Evolutionary conservation across 2,888 invertebrate species (phyloP).

Genomic region (Zaprionus bogoriensis): DNA sequence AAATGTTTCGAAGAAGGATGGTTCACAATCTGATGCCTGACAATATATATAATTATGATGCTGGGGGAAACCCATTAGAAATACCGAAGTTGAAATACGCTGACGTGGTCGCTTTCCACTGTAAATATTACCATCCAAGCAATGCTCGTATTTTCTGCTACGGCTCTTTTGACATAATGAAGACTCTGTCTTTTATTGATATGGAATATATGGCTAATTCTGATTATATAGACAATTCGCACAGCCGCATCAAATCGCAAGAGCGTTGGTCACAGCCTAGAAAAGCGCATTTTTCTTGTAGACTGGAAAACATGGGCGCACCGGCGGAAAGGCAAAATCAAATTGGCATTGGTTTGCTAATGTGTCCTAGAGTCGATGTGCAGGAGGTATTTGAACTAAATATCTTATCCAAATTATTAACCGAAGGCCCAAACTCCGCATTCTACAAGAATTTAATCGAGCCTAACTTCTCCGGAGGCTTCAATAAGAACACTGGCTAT

Average conservation of each 20-base stretch:
- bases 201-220: slow-evolving; percentile 87
- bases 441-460: slow-evolving; percentile 95
- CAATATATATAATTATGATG: slow-evolving; percentile 93
- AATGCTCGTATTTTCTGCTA: slow-evolving; percentile 96
- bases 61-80: slow-evolving; percentile 93
- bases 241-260: slow-evolving; percentile 89
- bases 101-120: slow-evolving; percentile 91
- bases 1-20: slow-evolving; percentile 90
- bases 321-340: slow-evolving; percentile 88
- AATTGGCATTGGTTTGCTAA: slow-evolving; percentile 90
- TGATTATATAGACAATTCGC: slow-evolving; percentile 85
- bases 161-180: slow-evolving; percentile 92
- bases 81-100: slow-evolving; percentile 93
- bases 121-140: slow-evolving; percentile 94
- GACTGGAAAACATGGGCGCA: slow-evolving; percentile 92
- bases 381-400: slow-evolving; percentile 90
- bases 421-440: slow-evolving; percentile 94
- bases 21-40: slow-evolving; percentile 88
- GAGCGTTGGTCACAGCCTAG: slow-evolving; percentile 88
- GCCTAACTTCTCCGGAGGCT: slow-evolving; percentile 94
- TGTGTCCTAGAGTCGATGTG: slow-evolving; percentile 90
- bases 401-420: slow-evolving; percentile 90
- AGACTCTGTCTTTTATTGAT: slow-evolving; percentile 90
- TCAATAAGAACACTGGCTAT: slow-evolving; percentile 92
- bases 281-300: slow-evolving; percentile 86